These are phyloP conservation scores for Pollenia amentaria DNA, from an alignment of 2,888 invertebrate genomes.

Conservation along the genomic window DNA sequence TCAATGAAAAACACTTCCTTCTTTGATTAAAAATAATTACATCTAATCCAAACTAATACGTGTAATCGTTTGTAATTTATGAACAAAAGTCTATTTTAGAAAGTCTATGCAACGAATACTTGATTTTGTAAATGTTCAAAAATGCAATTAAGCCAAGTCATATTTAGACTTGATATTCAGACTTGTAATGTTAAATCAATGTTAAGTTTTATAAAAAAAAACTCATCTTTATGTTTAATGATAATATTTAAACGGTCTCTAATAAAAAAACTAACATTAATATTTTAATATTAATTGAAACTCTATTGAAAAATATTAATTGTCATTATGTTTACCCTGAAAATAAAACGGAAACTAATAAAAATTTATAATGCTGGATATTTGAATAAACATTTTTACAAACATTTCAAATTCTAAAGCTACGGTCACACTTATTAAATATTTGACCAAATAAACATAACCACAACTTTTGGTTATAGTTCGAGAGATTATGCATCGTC, in stretches of 20 bases:
- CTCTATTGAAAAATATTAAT: neutral
- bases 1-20: slow-evolving; percentile 64
- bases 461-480: too few relatives aligned
- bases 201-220: slow-evolving; percentile 38
- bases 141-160: slow-evolving; percentile 57
- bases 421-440: too few relatives aligned
- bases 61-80: slow-evolving; percentile 15
- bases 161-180: slow-evolving; percentile 6
- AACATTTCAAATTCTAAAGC: neutral
- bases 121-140: slow-evolving; percentile 17
- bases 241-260: slow-evolving; percentile 14
- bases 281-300: neutral
- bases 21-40: slow-evolving; percentile 61
- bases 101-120: slow-evolving; percentile 44
- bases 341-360: slow-evolving; percentile 52
- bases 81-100: slow-evolving; percentile 33
- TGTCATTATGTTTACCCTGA: slow-evolving; percentile 63
- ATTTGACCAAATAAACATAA: too few relatives aligned
- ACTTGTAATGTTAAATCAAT: slow-evolving; percentile 42
- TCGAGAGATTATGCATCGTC: too few relatives aligned
- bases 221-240: slow-evolving; percentile 44
- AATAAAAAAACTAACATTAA: neutral
- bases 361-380: neutral
- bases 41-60: slow-evolving; percentile 46
- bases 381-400: slow-evolving; percentile 11